Conservation (phyloP, 2,113 vertebrate genomes). For the Ptilonorhynchus violaceus region DNA sequence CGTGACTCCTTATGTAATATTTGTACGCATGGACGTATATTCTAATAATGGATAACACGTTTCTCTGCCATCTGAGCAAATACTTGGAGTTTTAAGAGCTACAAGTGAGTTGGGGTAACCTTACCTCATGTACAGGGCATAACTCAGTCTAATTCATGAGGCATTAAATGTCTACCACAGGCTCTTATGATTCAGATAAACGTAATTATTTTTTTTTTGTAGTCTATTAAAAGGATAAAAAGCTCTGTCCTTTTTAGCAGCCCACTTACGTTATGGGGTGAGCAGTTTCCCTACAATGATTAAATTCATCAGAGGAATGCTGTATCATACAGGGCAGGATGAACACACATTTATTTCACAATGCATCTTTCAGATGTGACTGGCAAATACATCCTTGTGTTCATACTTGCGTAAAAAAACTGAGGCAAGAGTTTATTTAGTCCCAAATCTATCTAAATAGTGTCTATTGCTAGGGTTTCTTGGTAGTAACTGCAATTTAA, state of each 20-base stretch:
- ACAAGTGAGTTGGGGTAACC: background rate
- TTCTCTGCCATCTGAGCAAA: background rate
- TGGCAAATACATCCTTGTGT: background rate
- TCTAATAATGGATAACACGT: background rate
- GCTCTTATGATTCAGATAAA: background rate
- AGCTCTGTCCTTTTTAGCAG: background rate
- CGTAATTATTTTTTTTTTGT: background rate
- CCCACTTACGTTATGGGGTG: background rate
- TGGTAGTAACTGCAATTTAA: slow-evolving; percentile 14
- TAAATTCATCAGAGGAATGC: background rate
- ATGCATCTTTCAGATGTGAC: background rate
- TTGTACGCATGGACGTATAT: background rate
- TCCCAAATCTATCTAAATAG: background rate
- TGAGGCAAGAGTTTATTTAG: background rate
- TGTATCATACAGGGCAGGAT: background rate
- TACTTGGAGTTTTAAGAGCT: background rate
- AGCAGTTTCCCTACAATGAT: background rate
- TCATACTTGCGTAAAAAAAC: background rate
- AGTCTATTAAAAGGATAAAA: background rate
- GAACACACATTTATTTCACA: background rate
- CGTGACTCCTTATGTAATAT: background rate
- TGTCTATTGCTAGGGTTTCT: background rate
- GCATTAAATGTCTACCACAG: background rate
- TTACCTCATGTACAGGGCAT: background rate
- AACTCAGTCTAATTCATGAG: background rate